Base-by-base conservation (phyloP, 1,140 invertebrate species). In the Nautilus pompilius region DNA sequence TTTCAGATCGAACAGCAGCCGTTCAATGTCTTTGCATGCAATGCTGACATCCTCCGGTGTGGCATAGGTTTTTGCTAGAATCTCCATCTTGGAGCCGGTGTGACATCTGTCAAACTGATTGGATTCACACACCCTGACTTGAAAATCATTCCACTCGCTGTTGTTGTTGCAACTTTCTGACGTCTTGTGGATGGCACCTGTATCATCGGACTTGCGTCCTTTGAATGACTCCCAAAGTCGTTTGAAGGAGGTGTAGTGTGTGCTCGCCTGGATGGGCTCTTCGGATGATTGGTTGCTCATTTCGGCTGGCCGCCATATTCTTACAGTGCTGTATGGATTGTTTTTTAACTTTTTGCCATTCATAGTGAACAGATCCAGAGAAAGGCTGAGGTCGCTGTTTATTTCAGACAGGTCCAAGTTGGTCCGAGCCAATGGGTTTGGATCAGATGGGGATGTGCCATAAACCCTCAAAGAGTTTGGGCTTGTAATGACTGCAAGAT, bases 1-100 rank as follows among this genome's bases (percentile, higher is more conserved):
- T 65, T 77, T 77, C 13, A 80, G 61, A 29, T 76, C 72, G n/a
- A 58, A 41, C 13, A 79, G 45, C 22, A 81, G 66, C 22, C 60
- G 62, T 34, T 81, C 79, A 8, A 78, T 63, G 63, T 80, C 78
- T 33, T 69, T 51, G 33, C 64, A 69, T 5, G 77, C 77, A 45
- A 58, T 46, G 10, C 64, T 66, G 57, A 79, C 73, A 15, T 68
- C 67, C 24, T 71, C 54, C 29, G 58, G 62, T 5, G 60, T 68
- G 59, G 30, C 46, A 28, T 78, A 80, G 2, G 56, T 69, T 33
- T 69, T 69, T 32, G 62, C 66, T 8, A 79, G 55, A 49, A 79
- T 70, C 29, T 69, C 45, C 63, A 71, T 70, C 4, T 76, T 71
- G 13, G 68, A 72, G 29, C n/a, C n/a, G n/a, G n/a, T n/a, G n/a